Percentiles rank a stretch among this genome's conserved stretches.
These are phyloP conservation scores for Leucoraja ocellata DNA, from an alignment of 2,797 vertebrate genomes.

Conservation along the genomic window DNA sequence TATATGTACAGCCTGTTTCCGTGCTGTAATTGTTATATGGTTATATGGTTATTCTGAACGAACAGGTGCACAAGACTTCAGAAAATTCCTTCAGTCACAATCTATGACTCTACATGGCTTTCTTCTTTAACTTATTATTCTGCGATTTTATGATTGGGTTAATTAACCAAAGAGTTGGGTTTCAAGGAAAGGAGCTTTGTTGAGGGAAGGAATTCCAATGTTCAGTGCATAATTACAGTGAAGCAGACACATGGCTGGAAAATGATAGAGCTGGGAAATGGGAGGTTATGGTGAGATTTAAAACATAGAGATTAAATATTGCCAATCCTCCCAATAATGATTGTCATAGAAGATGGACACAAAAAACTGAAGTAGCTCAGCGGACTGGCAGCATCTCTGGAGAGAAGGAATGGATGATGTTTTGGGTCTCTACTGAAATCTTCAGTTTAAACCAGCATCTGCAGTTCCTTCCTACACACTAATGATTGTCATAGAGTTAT, in stretches of 20 bases:
- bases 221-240: not conserved
- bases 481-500: no score
- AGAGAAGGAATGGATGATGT: no score
- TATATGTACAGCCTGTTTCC: no score
- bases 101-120: not conserved
- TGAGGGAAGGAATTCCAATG: not conserved
- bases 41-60: not conserved
- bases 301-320: not conserved
- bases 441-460: no score
- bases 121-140: not conserved
- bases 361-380: no score
- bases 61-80: not conserved
- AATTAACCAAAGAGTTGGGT: no score
- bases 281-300: not conserved
- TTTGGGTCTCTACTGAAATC: no score
- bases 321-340: not conserved
- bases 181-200: not conserved
- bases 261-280: not conserved
- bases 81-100: not conserved
- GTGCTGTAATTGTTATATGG: no score
- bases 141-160: not conserved
- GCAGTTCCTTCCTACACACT: no score
- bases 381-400: no score
- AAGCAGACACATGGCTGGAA: not conserved
- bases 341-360: no score